Evolutionary conservation across 2,888 invertebrate genomes (phyloP), one percentile per base, ranked within the genome.

Genomic region (Sclerodermus sp.): DNA sequence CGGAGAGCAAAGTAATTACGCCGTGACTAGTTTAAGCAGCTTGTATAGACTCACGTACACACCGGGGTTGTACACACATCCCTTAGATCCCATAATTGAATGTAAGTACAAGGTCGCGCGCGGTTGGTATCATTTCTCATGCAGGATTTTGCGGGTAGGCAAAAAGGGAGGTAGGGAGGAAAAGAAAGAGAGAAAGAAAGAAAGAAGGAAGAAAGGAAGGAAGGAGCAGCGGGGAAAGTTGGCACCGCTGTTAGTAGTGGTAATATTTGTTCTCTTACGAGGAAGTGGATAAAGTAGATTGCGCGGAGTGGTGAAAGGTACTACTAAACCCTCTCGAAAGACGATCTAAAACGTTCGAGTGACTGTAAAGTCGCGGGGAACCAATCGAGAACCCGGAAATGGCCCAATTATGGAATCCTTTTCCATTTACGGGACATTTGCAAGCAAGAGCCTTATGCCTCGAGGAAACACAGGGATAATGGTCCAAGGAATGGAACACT

Each of bases 331-430:
- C 4, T 5, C 23, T 23, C 4, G 8, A 8, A 23, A 23, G 23
- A 23, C 3, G 23, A 23, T 8, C 8, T 23, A 8, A 23, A 23
- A 23, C 23, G 23, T 3, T 8, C 23, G 23, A 23, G 23, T 5
- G 23, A 23, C 15, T 23, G 3, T 23, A 23, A 3, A 23, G 53
- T 67, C 63, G 66, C 63, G 44, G 38, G 55, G 51, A 58, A 62
- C 60, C 68, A 66, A 68, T 65, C 58, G 53, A 53, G 51, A 57
- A 53, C 52, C 55, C 53, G 56, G 55, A 62, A 64, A 56, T 62
- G 58, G 56, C 57, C 49, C 62, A 64, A 64, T 64, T 64, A 64
- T 60, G 58, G 60, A 62, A 64, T 64, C 51, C 55, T 64, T 56
- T 60, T 54, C 57, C 60, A 64, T 60, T 64, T 64, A 64, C 60